Evolutionary conservation across 2,113 vertebrate species (phyloP).

Genomic region (Oryzias curvinotus): DNA sequence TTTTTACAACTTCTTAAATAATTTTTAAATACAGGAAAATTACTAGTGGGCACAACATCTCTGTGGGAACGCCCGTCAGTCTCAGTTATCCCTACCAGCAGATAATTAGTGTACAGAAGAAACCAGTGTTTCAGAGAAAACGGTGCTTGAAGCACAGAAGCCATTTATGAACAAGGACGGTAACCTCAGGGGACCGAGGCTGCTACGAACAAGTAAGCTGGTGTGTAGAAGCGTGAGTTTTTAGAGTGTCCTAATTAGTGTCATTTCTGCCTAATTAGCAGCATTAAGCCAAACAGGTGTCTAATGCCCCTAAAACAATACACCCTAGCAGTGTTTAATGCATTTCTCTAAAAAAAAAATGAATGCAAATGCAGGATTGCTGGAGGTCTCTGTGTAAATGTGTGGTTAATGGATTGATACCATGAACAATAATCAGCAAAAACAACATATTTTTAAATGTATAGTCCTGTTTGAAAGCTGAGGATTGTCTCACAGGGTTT

Average conservation of each 20-base stretch:
- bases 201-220: slow-evolving; percentile 3
- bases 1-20: background rate
- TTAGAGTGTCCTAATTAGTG: slow-evolving; percentile 15
- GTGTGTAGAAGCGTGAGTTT: slow-evolving; percentile 9
- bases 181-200: slow-evolving; percentile 20
- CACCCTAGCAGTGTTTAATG: too few species aligned
- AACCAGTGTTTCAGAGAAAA: slow-evolving; percentile 20
- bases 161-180: slow-evolving; percentile 20
- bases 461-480: too few species aligned
- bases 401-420: background rate
- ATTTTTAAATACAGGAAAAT: slow-evolving; percentile 4
- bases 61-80: slow-evolving; percentile 3
- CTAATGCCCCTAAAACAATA: too few species aligned
- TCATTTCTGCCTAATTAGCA: slow-evolving; percentile 40
- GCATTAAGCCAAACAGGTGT: slow-evolving; percentile 36
- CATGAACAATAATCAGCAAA: too few species aligned
- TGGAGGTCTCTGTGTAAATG: background rate
- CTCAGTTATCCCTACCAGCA: slow-evolving; percentile 21
- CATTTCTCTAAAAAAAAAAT: background rate
- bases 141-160: slow-evolving; percentile 14
- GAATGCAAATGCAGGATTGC: background rate
- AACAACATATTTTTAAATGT: too few species aligned
- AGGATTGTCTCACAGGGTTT: too few species aligned
- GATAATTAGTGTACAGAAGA: slow-evolving; percentile 37
- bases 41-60: background rate